Conservation (phyloP, 2,888 invertebrate genomes). For the Isotomurus palustris region DNA sequence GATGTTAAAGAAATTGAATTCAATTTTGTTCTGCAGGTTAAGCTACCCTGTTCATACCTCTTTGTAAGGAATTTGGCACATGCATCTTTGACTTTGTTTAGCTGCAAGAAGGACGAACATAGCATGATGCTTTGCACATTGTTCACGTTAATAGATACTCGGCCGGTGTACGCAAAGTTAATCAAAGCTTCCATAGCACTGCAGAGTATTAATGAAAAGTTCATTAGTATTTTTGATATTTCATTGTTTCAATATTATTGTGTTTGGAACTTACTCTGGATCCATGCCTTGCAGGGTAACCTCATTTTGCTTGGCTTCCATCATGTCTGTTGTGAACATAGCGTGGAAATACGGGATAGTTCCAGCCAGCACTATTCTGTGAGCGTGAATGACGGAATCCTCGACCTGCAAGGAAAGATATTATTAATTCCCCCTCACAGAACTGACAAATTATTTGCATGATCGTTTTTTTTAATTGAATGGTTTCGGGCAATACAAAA, state of each 20-base stretch:
- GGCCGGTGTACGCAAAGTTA: slow-evolving; percentile 79
- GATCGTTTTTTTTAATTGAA: background rate
- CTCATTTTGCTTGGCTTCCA: slow-evolving; percentile 73
- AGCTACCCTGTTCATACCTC: slow-evolving; percentile 52
- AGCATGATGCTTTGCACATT: slow-evolving; percentile 82
- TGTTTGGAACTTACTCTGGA: slow-evolving; percentile 58
- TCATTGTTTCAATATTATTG: background rate
- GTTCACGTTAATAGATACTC: slow-evolving; percentile 67
- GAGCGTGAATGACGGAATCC: slow-evolving; percentile 71
- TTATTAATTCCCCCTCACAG: background rate
- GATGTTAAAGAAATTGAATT: too few species aligned
- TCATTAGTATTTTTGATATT: background rate
- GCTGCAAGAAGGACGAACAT: slow-evolving; percentile 75
- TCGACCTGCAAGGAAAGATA: slow-evolving; percentile 60
- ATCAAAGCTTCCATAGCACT: slow-evolving; percentile 75
- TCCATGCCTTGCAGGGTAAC: slow-evolving; percentile 78
- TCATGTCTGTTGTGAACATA: slow-evolving; percentile 86
- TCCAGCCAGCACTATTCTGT: slow-evolving; percentile 76
- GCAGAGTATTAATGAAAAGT: slow-evolving; percentile 13
- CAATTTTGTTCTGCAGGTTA: too few species aligned
- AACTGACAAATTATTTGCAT: background rate
- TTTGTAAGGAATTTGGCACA: slow-evolving; percentile 75
- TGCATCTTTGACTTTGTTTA: slow-evolving; percentile 72
- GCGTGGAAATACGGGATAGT: slow-evolving; percentile 85
- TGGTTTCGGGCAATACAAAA: background rate